These are phyloP conservation scores for Drosophila ficusphila DNA, from an alignment of 1,140 invertebrate genomes.

Conservation along the genomic window DNA sequence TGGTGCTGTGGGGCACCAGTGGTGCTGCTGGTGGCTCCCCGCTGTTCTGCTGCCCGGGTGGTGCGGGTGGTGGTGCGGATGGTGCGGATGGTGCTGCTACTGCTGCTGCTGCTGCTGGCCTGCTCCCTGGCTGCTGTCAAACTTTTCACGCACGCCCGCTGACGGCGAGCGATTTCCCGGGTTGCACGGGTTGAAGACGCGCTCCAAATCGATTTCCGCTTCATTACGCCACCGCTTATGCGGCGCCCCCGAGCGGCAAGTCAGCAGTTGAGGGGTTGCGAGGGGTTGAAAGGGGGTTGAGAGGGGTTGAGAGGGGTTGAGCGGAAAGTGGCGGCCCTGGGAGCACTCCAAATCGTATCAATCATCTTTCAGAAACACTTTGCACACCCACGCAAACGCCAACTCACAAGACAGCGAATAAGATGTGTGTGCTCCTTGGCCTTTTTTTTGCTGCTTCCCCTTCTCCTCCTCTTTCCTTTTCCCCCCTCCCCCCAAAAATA, in stretches of 20 bases:
- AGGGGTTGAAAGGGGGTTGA: not conserved
- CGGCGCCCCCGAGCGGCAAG: slow-evolving; percentile 5
- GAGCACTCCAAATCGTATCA: slow-evolving; percentile 60
- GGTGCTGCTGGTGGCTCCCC: slow-evolving; percentile 18
- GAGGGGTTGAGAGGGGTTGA: not conserved
- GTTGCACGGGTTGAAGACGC: slow-evolving; percentile 60
- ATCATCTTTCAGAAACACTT: slow-evolving; percentile 73
- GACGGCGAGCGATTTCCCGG: slow-evolving; percentile 71
- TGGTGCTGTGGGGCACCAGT: not conserved
- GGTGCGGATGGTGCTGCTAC: not conserved
- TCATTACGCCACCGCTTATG: slow-evolving; percentile 67
- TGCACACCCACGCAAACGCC: slow-evolving; percentile 30
- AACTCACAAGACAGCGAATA: slow-evolving; percentile 11
- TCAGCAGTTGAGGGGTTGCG: not conserved
- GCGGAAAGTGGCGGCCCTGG: not conserved
- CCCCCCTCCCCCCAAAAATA: not conserved
- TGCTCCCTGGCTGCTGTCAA: slow-evolving; percentile 39
- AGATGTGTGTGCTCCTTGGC: slow-evolving; percentile 35
- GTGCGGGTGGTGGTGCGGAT: too few species aligned
- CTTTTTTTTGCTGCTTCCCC: too few species aligned
- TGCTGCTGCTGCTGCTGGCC: not conserved
- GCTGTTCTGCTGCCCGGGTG: slow-evolving; percentile 64
- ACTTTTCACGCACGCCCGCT: slow-evolving; percentile 79
- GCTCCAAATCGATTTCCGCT: slow-evolving; percentile 81
- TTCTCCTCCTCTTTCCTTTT: too few species aligned